phyloP scores from a whole-genome alignment of 2,888 invertebrate genomes.

The Thalpophila matura region DNA sequence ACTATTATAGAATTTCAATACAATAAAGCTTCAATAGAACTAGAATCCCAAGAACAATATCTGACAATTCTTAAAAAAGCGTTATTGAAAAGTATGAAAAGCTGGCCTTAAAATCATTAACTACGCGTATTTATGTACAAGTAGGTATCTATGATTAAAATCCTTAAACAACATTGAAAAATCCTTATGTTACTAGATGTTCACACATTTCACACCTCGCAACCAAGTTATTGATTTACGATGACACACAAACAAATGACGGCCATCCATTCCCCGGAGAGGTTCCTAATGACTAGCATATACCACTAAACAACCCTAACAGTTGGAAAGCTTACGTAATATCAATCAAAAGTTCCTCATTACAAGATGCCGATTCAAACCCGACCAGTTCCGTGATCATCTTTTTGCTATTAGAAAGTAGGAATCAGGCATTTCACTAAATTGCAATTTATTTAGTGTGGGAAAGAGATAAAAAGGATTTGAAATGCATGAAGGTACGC shows the following conservation, averaged over 20 bases:
- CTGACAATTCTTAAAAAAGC: not conserved
- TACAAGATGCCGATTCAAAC: constrained; percentile 48
- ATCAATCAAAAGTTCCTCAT: constrained; percentile 65
- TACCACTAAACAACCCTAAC: constrained; percentile 20
- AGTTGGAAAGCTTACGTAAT: constrained; percentile 46
- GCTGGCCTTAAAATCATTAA: no score
- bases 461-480: constrained; percentile 46
- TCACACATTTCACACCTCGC: constrained; percentile 18
- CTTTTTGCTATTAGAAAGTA: constrained; percentile 66
- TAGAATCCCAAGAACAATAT: not conserved
- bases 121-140: no score
- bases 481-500: constrained; percentile 31
- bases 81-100: no score
- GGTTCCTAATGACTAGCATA: constrained; percentile 33
- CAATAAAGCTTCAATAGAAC: not conserved
- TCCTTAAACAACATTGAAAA: not conserved
- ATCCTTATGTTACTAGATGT: constrained; percentile 4
- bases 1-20: not conserved
- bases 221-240: constrained; percentile 44
- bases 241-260: constrained; percentile 40
- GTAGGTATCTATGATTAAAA: constrained; percentile 1
- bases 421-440: constrained; percentile 55
- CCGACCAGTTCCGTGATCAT: constrained; percentile 59
- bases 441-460: constrained; percentile 59
- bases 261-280: constrained; percentile 29